Percentiles rank a stretch among this genome's conserved stretches.
These are phyloP conservation scores for Hydra vulgaris DNA, from an alignment of 30 jellyfish, hydroid and myxozoan species.

Conservation along the genomic window DNA sequence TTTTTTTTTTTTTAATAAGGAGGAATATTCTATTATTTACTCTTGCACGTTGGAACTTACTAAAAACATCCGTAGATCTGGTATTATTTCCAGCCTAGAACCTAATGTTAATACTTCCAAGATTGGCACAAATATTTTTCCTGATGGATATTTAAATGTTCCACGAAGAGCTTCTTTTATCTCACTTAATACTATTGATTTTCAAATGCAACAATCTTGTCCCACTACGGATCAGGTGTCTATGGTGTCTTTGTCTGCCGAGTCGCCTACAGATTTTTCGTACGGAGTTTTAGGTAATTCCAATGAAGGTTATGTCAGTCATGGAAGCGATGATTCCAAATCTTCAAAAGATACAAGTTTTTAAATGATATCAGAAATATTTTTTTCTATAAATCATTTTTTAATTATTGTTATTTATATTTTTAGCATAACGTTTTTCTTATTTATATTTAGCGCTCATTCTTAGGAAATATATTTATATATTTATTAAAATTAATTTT, in stretches of 20 bases:
- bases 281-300: not conserved
- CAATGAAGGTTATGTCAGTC: not conserved
- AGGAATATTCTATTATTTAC: slow-evolving; percentile 16
- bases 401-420: too few relatives aligned
- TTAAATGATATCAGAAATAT: not conserved
- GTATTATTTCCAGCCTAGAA: slow-evolving; percentile 2
- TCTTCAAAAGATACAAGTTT: not conserved
- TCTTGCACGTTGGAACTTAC: slow-evolving; percentile 24
- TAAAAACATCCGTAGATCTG: slow-evolving; percentile 16
- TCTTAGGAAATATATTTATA: not conserved
- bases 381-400: too few relatives aligned
- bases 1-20: slow-evolving; percentile 11
- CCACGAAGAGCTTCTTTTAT: not conserved
- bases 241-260: not conserved
- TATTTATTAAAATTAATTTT: too few relatives aligned
- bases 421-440: not conserved
- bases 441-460: not conserved
- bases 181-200: not conserved
- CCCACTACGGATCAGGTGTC: not conserved
- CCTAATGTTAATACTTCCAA: not conserved
- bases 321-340: not conserved
- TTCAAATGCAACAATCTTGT: not conserved
- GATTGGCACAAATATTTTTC: not conserved
- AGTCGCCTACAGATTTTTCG: not conserved
- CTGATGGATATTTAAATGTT: not conserved